Base-by-base conservation (phyloP, 2,888 invertebrate species). In the Dicycla oo region DNA sequence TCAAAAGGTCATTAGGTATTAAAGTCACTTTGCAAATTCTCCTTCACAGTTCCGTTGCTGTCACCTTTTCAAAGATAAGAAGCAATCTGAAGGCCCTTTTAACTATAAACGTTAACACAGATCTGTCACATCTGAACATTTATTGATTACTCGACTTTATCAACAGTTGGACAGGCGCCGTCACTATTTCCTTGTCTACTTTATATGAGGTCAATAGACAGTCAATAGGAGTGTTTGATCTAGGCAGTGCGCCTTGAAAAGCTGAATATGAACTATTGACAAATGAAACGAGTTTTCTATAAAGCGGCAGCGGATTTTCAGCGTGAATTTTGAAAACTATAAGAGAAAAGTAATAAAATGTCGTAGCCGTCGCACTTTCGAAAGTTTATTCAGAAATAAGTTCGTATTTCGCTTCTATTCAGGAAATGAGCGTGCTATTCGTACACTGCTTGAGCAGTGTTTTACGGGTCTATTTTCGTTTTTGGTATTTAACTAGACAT, bases 161-260 rank as follows among this genome's bases (percentile, higher is more conserved):
- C 70, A 64, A 66, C 58, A 73, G 58, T 70, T 49, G 56, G 47
- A 63, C 66, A 70, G 72, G 75, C 80, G 73, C 47, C 68, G 68
- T 69, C 34, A 65, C 57, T 72, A 76, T 75, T 82, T 85, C 84
- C 81, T 81, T 67, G 75, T 75, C 66, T 68, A 77, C 49, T 65
- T 68, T 69, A 53, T 73, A 81, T 75, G 74, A 82, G 75, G 79
- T 84, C 83, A 84, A 77, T 70, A 80, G 67, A 73, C 69, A 76
- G 61, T 78, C 49, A 67, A 71, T 75, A 72, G 47, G 62, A 51
- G 30, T 66, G 43, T 73, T 78, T 78, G 62, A 70, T 66, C 57
- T 68, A 70, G 62, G 61, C 49, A 69, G 43, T 49, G 40, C 57
- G 62, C 74, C 54, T 80, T 77, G 58, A 76, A 63, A 51, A 68